Evolutionary conservation across 2,888 invertebrate species (phyloP).

Genomic region (Allolobophora icterica): DNA sequence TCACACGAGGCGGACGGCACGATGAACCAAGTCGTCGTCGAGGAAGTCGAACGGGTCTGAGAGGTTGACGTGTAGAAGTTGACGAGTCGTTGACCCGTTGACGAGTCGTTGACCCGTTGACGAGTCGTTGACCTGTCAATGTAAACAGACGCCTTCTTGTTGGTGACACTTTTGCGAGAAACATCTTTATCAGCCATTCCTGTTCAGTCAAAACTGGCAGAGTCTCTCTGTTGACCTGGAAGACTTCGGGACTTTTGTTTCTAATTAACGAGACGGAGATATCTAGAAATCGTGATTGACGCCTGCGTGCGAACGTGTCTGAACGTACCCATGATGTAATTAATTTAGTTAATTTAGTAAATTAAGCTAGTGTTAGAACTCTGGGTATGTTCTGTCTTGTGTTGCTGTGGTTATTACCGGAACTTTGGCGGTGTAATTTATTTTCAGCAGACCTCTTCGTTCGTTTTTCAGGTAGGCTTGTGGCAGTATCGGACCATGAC

Average conservation of each 20-base stretch:
- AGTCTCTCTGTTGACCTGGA: not conserved
- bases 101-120: not conserved
- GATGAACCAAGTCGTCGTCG: conserved; percentile 30
- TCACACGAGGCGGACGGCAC: conserved; percentile 30
- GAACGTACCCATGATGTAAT: not conserved
- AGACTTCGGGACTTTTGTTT: not conserved
- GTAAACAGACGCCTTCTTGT: not conserved
- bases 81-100: not conserved
- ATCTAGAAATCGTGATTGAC: not conserved
- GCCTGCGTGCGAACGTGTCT: not conserved
- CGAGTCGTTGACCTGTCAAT: not conserved
- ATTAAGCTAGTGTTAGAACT: too few relatives aligned
- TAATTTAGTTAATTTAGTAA: not conserved
- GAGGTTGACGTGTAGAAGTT: not conserved
- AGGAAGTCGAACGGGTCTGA: conserved; percentile 30
- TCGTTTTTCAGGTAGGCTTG: not conserved
- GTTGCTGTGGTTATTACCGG: not conserved
- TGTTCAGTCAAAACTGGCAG: not conserved
- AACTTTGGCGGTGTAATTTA: not conserved
- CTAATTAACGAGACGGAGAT: not conserved
- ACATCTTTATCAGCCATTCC: not conserved
- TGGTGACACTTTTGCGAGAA: not conserved
- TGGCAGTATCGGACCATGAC: not conserved
- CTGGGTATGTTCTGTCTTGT: not conserved
- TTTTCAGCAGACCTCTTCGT: not conserved